Percentiles rank a stretch among this genome's conserved stretches.
phyloP scores from a whole-genome alignment of 1,140 invertebrate genomes.

The Acromyrmex heyeri region DNA sequence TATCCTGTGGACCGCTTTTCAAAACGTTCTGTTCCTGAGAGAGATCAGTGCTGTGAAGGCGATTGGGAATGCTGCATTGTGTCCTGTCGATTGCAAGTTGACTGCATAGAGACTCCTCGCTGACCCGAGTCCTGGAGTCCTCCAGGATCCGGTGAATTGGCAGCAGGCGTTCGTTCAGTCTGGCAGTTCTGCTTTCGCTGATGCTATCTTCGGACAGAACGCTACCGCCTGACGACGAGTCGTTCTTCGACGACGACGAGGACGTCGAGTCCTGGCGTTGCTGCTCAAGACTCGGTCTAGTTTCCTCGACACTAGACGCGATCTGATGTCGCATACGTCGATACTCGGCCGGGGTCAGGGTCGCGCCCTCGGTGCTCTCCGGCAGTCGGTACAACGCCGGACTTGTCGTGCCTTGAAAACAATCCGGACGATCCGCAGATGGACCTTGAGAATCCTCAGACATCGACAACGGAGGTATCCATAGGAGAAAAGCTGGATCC shows the following conservation, averaged over 20 bases:
- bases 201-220: slow-evolving; percentile 42
- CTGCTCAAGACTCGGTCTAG: slow-evolving; percentile 54
- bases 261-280: slow-evolving; percentile 52
- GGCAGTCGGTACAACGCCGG: slow-evolving; percentile 57
- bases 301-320: slow-evolving; percentile 63
- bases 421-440: slow-evolving; percentile 59
- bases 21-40: slow-evolving; percentile 68
- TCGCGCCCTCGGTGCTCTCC: slow-evolving; percentile 78
- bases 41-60: slow-evolving; percentile 68
- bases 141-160: slow-evolving; percentile 83
- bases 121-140: slow-evolving; percentile 81
- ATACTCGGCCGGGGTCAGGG: slow-evolving; percentile 81
- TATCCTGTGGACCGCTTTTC: slow-evolving; percentile 49
- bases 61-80: slow-evolving; percentile 77
- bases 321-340: slow-evolving; percentile 64
- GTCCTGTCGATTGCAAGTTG: slow-evolving; percentile 71
- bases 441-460: slow-evolving; percentile 72
- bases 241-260: slow-evolving; percentile 46
- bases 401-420: slow-evolving; percentile 59
- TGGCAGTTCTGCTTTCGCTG: slow-evolving; percentile 70
- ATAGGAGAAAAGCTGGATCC: slow-evolving; percentile 95
- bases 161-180: slow-evolving; percentile 81
- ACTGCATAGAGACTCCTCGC: slow-evolving; percentile 81
- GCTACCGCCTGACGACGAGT: slow-evolving; percentile 39
- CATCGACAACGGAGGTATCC: slow-evolving; percentile 92